Evolutionary conservation across 2,797 vertebrate genomes (phyloP).

Genomic region (Pseudochirops cupreus): DNA sequence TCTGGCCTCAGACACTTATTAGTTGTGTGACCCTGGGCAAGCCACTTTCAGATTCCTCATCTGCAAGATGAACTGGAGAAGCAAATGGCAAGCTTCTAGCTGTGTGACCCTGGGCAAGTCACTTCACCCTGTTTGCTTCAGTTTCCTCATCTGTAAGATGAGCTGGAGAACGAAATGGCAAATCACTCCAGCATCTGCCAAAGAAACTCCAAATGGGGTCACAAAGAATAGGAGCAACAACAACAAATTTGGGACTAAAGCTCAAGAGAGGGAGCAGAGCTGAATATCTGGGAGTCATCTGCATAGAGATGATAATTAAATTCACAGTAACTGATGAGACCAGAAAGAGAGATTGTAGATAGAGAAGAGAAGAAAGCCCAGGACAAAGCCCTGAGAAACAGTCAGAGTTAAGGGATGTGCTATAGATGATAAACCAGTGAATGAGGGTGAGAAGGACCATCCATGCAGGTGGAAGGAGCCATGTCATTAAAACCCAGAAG

Average conservation of each 20-base stretch:
- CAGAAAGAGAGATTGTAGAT: neutral
- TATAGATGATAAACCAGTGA: neutral
- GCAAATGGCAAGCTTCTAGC: neutral
- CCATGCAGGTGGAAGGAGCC: neutral
- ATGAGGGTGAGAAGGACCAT: neutral
- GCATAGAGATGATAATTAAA: neutral
- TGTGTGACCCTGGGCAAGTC: neutral
- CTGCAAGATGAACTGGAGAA: neutral
- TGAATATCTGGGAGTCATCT: neutral
- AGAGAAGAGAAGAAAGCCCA: neutral
- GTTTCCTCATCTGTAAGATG: neutral
- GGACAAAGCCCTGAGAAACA: neutral
- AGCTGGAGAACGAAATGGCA: neutral
- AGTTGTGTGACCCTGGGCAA: neutral
- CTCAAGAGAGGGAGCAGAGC: neutral
- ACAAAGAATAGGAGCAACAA: neutral
- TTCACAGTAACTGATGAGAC: neutral
- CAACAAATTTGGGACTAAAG: neutral
- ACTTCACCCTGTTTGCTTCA: neutral
- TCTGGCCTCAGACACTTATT: neutral
- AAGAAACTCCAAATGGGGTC: neutral
- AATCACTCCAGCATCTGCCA: neutral
- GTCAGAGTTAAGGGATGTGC: neutral
- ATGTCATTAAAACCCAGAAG: neutral
- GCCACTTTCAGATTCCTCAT: neutral